phyloP scores from a whole-genome alignment of 23 tunicate genomes.

The Ascidia mentula region DNA sequence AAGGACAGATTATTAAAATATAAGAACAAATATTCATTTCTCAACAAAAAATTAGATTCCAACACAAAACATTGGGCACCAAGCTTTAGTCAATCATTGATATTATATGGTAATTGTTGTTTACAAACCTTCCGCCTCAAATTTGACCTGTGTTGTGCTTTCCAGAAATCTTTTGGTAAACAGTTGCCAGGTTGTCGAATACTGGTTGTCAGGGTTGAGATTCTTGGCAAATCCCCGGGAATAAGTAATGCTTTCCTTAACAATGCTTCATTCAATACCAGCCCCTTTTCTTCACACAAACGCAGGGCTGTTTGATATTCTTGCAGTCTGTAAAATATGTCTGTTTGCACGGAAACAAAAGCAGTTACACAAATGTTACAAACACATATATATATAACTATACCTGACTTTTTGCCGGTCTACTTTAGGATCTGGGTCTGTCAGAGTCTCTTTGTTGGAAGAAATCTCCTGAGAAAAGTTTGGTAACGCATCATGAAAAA shows the following conservation, averaged over 20 bases:
- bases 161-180: slow-evolving; percentile 50
- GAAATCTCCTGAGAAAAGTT: too few species aligned
- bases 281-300: slow-evolving; percentile 12
- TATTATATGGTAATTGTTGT: too few species aligned
- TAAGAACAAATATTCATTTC: too few species aligned
- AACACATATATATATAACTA: not conserved
- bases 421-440: not conserved
- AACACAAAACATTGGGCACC: too few species aligned
- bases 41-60: too few species aligned
- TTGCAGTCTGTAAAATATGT: not conserved
- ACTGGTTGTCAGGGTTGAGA: not conserved
- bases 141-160: slow-evolving; percentile 22
- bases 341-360: not conserved
- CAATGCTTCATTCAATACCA: not conserved
- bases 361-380: not conserved
- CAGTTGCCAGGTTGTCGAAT: slow-evolving; percentile 16
- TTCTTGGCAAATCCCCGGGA: slow-evolving; percentile 22
- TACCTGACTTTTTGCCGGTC: not conserved
- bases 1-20: too few species aligned
- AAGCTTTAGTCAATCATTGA: too few species aligned
- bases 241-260: slow-evolving; percentile 41
- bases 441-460: too few species aligned
- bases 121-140: slow-evolving; percentile 27
- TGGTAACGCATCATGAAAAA: too few species aligned
- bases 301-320: slow-evolving; percentile 25